phyloP scores from a whole-genome alignment of 2,797 vertebrate species.

The Acanthurus tractus region DNA sequence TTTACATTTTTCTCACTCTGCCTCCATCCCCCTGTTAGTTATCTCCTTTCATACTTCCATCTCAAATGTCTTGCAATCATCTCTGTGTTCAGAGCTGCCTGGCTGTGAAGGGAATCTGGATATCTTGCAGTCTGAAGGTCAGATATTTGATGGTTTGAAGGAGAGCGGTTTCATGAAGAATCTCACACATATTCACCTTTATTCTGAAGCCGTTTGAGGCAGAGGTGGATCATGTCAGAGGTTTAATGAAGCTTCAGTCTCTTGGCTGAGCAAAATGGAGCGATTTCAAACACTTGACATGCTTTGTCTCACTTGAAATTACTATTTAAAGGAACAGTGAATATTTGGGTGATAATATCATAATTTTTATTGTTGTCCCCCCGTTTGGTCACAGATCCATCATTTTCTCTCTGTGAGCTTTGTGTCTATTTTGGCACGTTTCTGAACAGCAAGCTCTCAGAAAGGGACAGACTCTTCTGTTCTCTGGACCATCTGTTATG shows the following conservation, averaged over 20 bases:
- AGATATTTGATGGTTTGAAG: slow-evolving; percentile 24
- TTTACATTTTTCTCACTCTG: not conserved
- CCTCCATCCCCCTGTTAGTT: not conserved
- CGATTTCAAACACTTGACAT: slow-evolving; percentile 13
- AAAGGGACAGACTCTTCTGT: slow-evolving; percentile 44
- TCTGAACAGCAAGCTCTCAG: slow-evolving; percentile 1
- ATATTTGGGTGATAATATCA: slow-evolving; percentile 5
- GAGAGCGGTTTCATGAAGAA: slow-evolving; percentile 4
- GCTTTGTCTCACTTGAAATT: slow-evolving; percentile 24
- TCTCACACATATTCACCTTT: slow-evolving; percentile 27
- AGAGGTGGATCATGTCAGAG: slow-evolving; percentile 1
- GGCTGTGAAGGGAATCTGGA: slow-evolving; percentile 18
- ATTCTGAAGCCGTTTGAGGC: slow-evolving; percentile 6
- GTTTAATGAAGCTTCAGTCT: slow-evolving; percentile 30
- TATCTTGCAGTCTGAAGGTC: slow-evolving; percentile 33
- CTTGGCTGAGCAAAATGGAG: slow-evolving; percentile 5
- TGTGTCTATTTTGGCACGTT: slow-evolving; percentile 40
- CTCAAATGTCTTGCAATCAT: slow-evolving; percentile 11
- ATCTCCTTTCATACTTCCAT: slow-evolving; percentile 19
- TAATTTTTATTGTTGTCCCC: not conserved
- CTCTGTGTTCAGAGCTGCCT: not conserved
- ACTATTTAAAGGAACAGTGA: slow-evolving; percentile 25
- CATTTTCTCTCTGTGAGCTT: not conserved
- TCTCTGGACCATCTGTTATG: slow-evolving; percentile 57
- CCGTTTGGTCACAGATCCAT: not conserved